These are phyloP conservation scores for Turritopsis dohrnii DNA, from an alignment of 30 jellyfish, hydroid and myxozoan species.

Conservation along the genomic window DNA sequence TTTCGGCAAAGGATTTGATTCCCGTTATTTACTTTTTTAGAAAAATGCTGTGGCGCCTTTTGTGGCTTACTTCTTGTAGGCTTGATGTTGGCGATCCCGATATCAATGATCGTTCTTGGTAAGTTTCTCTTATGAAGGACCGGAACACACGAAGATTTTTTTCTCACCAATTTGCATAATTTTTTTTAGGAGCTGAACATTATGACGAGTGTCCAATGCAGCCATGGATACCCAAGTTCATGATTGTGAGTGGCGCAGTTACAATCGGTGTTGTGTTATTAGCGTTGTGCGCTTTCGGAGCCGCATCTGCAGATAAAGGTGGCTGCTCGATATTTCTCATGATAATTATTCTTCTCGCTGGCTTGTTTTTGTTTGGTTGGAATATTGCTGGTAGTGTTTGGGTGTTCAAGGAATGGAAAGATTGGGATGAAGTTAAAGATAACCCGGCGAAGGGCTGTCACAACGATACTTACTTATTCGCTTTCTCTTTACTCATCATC, in stretches of 20 bases:
- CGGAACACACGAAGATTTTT: neutral
- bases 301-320: neutral
- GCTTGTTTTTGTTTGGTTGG: slow-evolving; percentile 16
- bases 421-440: slow-evolving; percentile 18
- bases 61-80: neutral
- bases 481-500: neutral
- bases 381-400: slow-evolving; percentile 5
- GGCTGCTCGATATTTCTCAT: neutral
- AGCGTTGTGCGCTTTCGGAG: neutral
- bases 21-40: too few species aligned
- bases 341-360: neutral
- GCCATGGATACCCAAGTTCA: slow-evolving; percentile 26
- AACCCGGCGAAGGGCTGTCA: neutral
- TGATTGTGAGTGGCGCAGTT: slow-evolving; percentile 18
- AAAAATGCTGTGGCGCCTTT: neutral
- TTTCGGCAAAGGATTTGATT: too few species aligned
- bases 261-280: neutral
- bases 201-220: slow-evolving; percentile 19
- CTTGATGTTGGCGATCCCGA: neutral
- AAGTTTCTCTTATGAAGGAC: neutral
- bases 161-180: too few species aligned
- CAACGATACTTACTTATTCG: slow-evolving; percentile 4
- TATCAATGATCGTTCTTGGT: neutral
- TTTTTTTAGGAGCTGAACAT: slow-evolving; percentile 10
- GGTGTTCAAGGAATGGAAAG: slow-evolving; percentile 26